These are phyloP conservation scores for Venustoraphidia nigricollis DNA, from an alignment of 2,888 invertebrate species.

Conservation along the genomic window DNA sequence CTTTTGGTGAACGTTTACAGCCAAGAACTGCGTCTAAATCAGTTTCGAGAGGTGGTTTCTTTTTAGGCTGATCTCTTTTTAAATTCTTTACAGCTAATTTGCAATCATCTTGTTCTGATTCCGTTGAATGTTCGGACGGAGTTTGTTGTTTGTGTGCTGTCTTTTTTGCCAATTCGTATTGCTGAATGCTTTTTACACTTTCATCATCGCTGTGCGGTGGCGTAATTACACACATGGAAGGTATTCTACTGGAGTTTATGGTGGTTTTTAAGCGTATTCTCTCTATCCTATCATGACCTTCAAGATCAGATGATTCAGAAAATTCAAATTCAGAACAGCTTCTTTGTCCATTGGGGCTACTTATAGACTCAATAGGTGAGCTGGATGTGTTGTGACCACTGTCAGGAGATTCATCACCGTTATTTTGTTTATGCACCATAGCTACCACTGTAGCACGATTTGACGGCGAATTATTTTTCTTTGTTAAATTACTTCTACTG, in stretches of 20 bases:
- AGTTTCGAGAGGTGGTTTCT: constrained; percentile 14
- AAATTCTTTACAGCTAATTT: too few relatives aligned
- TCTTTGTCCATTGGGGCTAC: constrained; percentile 50
- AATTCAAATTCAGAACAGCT: constrained; percentile 67
- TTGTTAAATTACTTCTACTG: constrained; percentile 31
- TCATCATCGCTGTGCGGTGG: constrained; percentile 81
- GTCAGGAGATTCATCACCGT: constrained; percentile 61
- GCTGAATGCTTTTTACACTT: constrained; percentile 31
- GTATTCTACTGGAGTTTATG: constrained; percentile 74
- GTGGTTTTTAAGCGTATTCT: constrained; percentile 74
- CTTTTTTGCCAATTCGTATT: constrained; percentile 6
- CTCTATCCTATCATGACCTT: constrained; percentile 77
- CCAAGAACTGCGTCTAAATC: constrained; percentile 15
- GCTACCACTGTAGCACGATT: constrained; percentile 42
- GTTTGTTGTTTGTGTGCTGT: too few relatives aligned
- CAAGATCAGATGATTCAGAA: constrained; percentile 74
- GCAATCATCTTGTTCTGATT: too few relatives aligned
- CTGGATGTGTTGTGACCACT: constrained; percentile 71
- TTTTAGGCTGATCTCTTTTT: too few relatives aligned
- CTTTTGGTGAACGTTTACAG: constrained; percentile 14
- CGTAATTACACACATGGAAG: constrained; percentile 84
- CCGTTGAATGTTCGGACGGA: too few relatives aligned
- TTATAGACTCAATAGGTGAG: constrained; percentile 60
- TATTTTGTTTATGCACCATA: constrained; percentile 37
- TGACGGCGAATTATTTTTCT: constrained; percentile 20